Conservation (phyloP, 2,888 invertebrate genomes). For the Thereva unica region DNA sequence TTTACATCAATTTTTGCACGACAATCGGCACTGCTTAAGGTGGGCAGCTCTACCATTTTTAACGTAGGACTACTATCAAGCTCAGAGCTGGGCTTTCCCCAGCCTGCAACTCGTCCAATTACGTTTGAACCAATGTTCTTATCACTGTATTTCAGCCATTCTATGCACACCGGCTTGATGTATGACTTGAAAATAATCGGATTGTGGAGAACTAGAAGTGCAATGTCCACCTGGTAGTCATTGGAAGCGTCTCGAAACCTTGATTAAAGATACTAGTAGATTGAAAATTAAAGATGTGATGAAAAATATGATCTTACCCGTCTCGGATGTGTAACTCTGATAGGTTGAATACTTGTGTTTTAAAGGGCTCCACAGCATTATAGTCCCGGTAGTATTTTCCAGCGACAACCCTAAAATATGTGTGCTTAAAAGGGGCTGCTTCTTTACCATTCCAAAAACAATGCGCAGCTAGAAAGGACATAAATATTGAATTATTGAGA, state of each 20-base stretch:
- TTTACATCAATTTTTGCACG: constrained; percentile 26
- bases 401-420: constrained; percentile 40
- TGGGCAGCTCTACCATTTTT: constrained; percentile 41
- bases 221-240: constrained; percentile 51
- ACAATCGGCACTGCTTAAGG: constrained; percentile 44
- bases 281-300: background rate
- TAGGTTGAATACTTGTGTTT: constrained; percentile 40
- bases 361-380: constrained; percentile 31
- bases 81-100: constrained; percentile 43
- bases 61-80: constrained; percentile 39
- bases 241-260: constrained; percentile 44
- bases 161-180: constrained; percentile 54
- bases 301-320: constrained; percentile 34
- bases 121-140: constrained; percentile 24
- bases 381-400: constrained; percentile 42
- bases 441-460: constrained; percentile 44
- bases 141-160: constrained; percentile 43
- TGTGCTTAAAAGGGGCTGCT: background rate
- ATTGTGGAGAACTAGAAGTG: constrained; percentile 50
- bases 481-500: constrained; percentile 1
- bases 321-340: constrained; percentile 38
- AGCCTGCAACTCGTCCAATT: constrained; percentile 44
- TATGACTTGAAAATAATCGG: constrained; percentile 48
- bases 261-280: background rate
- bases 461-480: constrained; percentile 42